phyloP scores from a whole-genome alignment of 2,113 vertebrate species.

The Psittacula cyanocephala region DNA sequence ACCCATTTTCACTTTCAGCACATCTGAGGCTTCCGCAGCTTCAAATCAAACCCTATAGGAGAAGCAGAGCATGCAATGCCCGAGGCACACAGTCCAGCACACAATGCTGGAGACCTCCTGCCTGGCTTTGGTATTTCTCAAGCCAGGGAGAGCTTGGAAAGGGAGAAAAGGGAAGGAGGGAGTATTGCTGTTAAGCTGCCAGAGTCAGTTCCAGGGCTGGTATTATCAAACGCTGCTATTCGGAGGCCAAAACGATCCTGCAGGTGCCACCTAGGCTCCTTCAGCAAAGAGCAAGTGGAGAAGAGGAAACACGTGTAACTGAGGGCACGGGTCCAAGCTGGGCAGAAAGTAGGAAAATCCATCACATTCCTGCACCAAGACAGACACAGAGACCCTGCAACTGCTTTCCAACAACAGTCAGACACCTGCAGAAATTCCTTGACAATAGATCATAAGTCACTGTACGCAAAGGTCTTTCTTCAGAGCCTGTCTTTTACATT shows the following conservation, averaged over 20 bases:
- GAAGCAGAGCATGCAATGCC: neutral
- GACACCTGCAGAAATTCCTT: neutral
- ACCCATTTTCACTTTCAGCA: neutral
- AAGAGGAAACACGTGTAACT: fast-evolving
- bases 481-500: fast-evolving
- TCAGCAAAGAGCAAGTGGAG: neutral
- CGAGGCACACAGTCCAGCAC: neutral
- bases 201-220: neutral
- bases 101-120: neutral
- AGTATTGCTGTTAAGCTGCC: neutral
- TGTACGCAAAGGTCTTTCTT: neutral
- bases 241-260: neutral
- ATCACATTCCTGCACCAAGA: neutral
- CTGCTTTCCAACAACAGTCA: neutral
- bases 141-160: neutral
- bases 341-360: neutral
- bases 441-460: neutral
- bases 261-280: neutral
- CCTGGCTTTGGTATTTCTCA: neutral
- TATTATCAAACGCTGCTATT: neutral
- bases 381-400: neutral
- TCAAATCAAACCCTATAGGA: neutral
- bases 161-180: neutral
- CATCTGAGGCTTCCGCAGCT: fast-evolving
- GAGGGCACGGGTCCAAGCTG: neutral